phyloP scores from a whole-genome alignment of 2,797 vertebrate genomes.

The Oryzias sinensis region DNA sequence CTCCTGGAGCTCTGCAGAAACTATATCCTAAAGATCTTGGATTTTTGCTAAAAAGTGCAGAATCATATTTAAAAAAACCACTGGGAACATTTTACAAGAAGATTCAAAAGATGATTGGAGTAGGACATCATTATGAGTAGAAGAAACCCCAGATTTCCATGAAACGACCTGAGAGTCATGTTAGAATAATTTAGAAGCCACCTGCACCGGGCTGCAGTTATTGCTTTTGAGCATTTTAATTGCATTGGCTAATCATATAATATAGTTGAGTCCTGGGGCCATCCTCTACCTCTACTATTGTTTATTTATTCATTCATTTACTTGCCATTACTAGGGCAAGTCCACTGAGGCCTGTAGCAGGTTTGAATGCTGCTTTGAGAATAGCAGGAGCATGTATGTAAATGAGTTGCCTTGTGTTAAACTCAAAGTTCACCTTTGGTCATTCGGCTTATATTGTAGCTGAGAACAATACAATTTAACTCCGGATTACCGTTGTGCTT shows the following conservation, averaged over 20 bases:
- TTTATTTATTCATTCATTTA: constrained; percentile 78
- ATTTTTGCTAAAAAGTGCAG: too few species aligned
- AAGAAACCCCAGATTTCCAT: constrained; percentile 44
- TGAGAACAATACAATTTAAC: constrained; percentile 62
- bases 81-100: too few species aligned
- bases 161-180: constrained; percentile 58
- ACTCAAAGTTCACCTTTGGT: constrained; percentile 62
- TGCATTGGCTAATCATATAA: constrained; percentile 76
- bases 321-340: constrained; percentile 56
- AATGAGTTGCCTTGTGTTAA: constrained; percentile 59
- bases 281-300: constrained; percentile 60
- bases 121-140: too few species aligned
- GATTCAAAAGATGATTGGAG: too few species aligned
- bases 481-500: constrained; percentile 33
- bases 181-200: constrained; percentile 60
- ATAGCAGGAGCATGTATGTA: constrained; percentile 50
- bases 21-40: too few species aligned
- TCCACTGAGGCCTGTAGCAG: constrained; percentile 55
- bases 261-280: constrained; percentile 59
- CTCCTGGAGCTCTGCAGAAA: too few species aligned
- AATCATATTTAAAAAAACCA: too few species aligned
- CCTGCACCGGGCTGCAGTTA: constrained; percentile 64
- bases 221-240: constrained; percentile 69
- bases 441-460: constrained; percentile 8
- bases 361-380: constrained; percentile 55